Conservation (phyloP, 2,797 vertebrate genomes). For the Falco naumanni region DNA sequence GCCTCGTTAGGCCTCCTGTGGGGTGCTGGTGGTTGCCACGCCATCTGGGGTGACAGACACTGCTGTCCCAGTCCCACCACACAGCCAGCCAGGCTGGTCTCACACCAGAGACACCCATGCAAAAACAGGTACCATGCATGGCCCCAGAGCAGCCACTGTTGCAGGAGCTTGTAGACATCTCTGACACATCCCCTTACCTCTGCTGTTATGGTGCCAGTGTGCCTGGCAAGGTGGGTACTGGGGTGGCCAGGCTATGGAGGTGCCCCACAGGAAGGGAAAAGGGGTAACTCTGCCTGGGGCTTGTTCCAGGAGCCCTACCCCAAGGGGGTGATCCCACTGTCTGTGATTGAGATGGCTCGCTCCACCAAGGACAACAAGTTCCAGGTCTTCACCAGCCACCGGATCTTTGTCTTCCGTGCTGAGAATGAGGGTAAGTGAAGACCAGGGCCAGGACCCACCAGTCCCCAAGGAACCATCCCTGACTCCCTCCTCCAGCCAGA, state of each 20-base stretch:
- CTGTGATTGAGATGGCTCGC: constrained; percentile 91
- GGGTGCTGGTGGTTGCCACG: not conserved
- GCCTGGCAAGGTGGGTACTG: not conserved
- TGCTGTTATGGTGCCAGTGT: accelerated
- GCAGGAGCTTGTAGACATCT: not conserved
- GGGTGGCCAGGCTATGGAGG: not conserved
- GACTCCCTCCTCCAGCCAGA: not conserved
- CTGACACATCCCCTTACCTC: not conserved
- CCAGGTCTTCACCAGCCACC: constrained; percentile 91
- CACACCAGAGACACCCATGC: not conserved
- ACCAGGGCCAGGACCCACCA: too few species aligned
- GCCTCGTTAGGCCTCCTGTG: accelerated
- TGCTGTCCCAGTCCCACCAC: not conserved
- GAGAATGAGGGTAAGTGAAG: constrained; percentile 88
- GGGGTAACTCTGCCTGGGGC: not conserved
- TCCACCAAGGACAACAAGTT: constrained; percentile 94
- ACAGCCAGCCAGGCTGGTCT: not conserved
- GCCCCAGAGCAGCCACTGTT: not conserved
- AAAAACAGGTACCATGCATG: not conserved
- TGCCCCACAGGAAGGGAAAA: not conserved
- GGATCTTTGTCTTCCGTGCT: constrained; percentile 92
- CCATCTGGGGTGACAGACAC: not conserved
- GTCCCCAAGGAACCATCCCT: not conserved
- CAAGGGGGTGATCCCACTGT: constrained; percentile 93
- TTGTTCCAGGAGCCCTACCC: constrained; percentile 88